Evolutionary conservation across 2,888 invertebrate genomes (phyloP).

Genomic region (Hyppa rectilinea): DNA sequence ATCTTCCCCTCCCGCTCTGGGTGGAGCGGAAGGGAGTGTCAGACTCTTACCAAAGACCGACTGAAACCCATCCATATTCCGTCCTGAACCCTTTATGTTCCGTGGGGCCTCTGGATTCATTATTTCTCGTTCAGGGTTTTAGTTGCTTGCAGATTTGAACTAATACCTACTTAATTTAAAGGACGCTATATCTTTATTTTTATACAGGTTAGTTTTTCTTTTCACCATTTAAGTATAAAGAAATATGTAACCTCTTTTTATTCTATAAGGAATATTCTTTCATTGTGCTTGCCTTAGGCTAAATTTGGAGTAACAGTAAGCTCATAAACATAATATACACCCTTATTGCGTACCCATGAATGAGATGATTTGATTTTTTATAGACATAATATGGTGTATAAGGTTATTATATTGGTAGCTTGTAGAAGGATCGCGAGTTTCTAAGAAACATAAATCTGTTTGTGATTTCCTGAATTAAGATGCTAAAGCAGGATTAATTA

Average conservation of each 20-base stretch:
- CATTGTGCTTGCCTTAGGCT: background rate
- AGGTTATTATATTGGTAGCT: too few relatives aligned
- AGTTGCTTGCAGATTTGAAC: constrained; percentile 6
- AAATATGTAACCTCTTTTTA: background rate
- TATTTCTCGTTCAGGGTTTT: background rate
- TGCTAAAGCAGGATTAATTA: background rate
- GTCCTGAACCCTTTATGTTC: too few relatives aligned
- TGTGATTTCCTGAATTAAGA: too few relatives aligned
- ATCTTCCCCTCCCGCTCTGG: too few relatives aligned
- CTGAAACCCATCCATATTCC: too few relatives aligned
- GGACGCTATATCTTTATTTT: background rate
- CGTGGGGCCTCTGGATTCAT: constrained; percentile 13
- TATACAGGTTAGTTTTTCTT: background rate
- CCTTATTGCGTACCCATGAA: background rate
- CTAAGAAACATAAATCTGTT: background rate
- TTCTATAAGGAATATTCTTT: background rate
- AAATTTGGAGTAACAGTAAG: background rate
- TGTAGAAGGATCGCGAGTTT: background rate
- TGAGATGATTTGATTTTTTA: constrained; percentile 3
- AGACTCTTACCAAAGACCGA: too few relatives aligned
- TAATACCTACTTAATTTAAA: background rate
- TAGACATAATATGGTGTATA: too few relatives aligned
- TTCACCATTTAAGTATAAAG: background rate
- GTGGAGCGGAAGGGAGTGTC: too few relatives aligned
- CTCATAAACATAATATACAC: too few relatives aligned